Conservation (phyloP, 1,140 invertebrate species). For the Leucophenga varia region DNA sequence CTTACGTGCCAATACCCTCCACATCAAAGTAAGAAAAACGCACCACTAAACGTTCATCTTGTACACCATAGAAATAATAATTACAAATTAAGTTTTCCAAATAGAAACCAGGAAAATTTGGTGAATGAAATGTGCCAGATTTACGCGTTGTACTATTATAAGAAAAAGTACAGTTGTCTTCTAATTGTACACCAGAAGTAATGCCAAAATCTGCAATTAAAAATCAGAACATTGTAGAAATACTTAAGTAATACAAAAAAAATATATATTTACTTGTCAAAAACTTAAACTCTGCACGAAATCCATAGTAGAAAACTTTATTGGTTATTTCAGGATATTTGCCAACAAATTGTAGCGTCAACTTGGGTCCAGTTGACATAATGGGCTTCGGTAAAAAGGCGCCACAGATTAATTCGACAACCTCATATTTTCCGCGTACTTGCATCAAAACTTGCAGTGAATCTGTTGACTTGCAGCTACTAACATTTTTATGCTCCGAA, state of each 20-base stretch:
- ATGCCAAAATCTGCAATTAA: constrained; percentile 70
- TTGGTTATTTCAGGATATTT: constrained; percentile 63
- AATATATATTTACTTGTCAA: constrained; percentile 75
- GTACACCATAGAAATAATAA: constrained; percentile 87
- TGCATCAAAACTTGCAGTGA: constrained; percentile 38
- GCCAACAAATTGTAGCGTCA: constrained; percentile 81
- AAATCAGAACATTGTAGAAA: neutral
- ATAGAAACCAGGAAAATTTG: constrained; percentile 92
- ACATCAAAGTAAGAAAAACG: constrained; percentile 90
- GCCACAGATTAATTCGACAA: constrained; percentile 81
- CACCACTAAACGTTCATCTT: constrained; percentile 79
- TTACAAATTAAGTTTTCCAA: constrained; percentile 91
- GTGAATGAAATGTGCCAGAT: constrained; percentile 84
- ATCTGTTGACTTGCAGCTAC: constrained; percentile 34
- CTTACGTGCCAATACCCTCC: constrained; percentile 87
- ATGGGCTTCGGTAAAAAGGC: constrained; percentile 74
- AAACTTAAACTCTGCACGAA: constrained; percentile 84
- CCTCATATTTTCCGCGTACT: constrained; percentile 36
- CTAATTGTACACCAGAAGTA: constrained; percentile 71
- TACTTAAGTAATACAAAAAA: neutral
- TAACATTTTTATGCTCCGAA: constrained; percentile 37
- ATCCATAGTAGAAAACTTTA: constrained; percentile 70
- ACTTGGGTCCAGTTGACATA: constrained; percentile 84
- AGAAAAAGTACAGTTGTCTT: constrained; percentile 78
- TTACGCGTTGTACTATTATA: constrained; percentile 76